A percentile compares a stretch with the other conserved stretches of the same genome.
These are phyloP conservation scores for Nematostella vectensis DNA, from an alignment of 92 coral and sea anemone genomes.

Conservation along the genomic window DNA sequence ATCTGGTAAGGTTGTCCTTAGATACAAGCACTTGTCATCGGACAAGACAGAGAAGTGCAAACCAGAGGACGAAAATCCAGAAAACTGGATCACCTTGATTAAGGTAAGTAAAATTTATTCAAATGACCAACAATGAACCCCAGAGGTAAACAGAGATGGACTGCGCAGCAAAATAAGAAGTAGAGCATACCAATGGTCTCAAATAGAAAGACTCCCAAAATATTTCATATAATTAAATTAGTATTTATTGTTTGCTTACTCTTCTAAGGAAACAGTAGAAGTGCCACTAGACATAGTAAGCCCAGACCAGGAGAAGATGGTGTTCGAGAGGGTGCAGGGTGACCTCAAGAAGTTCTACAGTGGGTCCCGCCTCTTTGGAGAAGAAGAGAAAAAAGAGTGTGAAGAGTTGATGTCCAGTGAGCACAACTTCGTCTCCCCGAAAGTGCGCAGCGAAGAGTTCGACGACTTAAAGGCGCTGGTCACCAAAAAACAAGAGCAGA, in stretches of 20 bases:
- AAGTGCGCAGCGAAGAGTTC: neutral
- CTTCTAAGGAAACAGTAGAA: too few relatives aligned
- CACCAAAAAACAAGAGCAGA: neutral
- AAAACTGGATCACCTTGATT: slow-evolving; percentile 4
- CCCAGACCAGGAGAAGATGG: slow-evolving; percentile 14
- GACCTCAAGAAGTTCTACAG: slow-evolving; percentile 13
- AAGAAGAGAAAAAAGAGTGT: slow-evolving; percentile 6
- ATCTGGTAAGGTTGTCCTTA: slow-evolving; percentile 3
- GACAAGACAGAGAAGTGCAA: neutral
- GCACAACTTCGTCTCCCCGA: slow-evolving; percentile 1
- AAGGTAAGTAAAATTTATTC: too few relatives aligned
- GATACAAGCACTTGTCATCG: slow-evolving; percentile 5
- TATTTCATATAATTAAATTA: too few relatives aligned
- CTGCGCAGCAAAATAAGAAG: too few relatives aligned
- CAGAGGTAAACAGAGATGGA: too few relatives aligned
- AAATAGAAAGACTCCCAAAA: too few relatives aligned
- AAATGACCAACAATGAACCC: too few relatives aligned
- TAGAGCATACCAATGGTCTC: too few relatives aligned
- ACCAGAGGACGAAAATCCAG: slow-evolving; percentile 6
- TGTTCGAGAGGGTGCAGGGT: slow-evolving; percentile 3
- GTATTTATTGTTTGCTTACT: too few relatives aligned
- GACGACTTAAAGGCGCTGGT: neutral
- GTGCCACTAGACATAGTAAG: slow-evolving; percentile 14
- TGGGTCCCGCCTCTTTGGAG: slow-evolving; percentile 15
- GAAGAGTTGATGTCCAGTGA: neutral